phyloP scores from a whole-genome alignment of 1,140 invertebrate species.

The Venturia canescens region DNA sequence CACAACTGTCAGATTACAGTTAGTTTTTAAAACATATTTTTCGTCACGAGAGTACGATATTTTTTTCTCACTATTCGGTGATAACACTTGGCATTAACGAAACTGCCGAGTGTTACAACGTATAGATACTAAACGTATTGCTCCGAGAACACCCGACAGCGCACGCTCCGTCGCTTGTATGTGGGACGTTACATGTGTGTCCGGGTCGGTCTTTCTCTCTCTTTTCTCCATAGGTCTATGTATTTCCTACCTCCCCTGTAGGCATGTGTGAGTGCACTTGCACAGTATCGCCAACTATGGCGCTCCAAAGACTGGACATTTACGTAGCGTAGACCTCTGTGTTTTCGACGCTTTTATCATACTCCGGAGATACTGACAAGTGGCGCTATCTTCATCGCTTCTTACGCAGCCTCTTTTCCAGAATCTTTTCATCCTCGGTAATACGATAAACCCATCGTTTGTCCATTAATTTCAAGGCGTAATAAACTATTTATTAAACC shows the following conservation, averaged over 20 bases:
- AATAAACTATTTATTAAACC: no score
- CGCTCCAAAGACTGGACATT: not conserved
- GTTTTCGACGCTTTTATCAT: no score
- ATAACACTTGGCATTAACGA: constrained; percentile 31
- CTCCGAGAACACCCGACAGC: constrained; percentile 49
- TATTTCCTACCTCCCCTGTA: not conserved
- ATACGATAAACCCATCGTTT: no score
- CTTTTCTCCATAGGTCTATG: not conserved
- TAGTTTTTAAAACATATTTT: constrained; percentile 45
- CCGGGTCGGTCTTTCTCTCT: no score
- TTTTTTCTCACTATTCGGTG: constrained; percentile 28
- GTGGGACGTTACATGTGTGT: not conserved
- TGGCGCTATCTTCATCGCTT: no score
- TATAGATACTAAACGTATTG: constrained; percentile 49
- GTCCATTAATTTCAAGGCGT: no score
- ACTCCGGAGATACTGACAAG: no score
- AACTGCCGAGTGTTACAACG: constrained; percentile 50
- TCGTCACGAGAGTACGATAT: constrained; percentile 49
- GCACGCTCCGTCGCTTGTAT: constrained; percentile 61
- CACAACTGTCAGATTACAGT: not conserved
- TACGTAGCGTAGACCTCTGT: not conserved
- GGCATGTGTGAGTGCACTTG: not conserved
- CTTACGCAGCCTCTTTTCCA: no score
- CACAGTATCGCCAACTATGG: constrained; percentile 1
- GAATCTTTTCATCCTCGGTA: no score